Evolutionary conservation across 2,888 invertebrate species (phyloP).

Genomic region (Salpingus planirostris): DNA sequence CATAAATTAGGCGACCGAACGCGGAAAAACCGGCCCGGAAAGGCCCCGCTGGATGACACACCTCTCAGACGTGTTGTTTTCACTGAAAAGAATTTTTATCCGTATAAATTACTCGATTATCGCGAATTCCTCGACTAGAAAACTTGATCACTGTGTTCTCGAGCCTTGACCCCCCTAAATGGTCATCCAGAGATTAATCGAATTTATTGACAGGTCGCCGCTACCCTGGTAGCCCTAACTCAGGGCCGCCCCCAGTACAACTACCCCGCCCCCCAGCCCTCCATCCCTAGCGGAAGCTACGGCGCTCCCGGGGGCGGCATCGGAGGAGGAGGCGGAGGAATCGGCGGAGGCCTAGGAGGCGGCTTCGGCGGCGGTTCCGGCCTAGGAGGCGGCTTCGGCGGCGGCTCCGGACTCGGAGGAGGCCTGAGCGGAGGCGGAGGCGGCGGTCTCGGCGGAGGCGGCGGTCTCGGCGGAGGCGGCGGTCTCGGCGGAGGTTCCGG

Average conservation of each 20-base stretch:
- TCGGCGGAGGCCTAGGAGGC: constrained; percentile 3
- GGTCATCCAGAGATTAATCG: too few relatives aligned
- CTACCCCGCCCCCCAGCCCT: constrained; percentile 46
- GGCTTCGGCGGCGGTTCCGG: constrained; percentile 43
- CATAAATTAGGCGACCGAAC: too few relatives aligned
- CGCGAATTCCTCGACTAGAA: too few relatives aligned
- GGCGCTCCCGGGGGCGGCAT: constrained; percentile 13
- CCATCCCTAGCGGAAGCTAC: constrained; percentile 17
- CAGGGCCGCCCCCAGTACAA: constrained; percentile 54
- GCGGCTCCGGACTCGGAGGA: constrained; percentile 34
- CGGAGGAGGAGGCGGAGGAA: constrained; percentile 50
- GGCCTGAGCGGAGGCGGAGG: constrained; percentile 34
- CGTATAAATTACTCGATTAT: too few relatives aligned
- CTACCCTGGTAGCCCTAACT: constrained; percentile 48
- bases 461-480: constrained; percentile 31
- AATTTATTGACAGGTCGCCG: constrained; percentile 29
- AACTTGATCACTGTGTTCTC: too few relatives aligned
- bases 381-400: background rate
- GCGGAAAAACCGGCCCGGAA: too few relatives aligned
- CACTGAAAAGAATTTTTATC: too few relatives aligned
- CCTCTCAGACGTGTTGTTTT: too few relatives aligned
- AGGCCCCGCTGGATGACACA: too few relatives aligned
- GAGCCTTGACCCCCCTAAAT: too few relatives aligned
- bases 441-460: constrained; percentile 34
- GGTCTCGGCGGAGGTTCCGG: background rate